Evolutionary conservation across 2,888 invertebrate genomes (phyloP), one percentile per base, ranked within the genome.

Genomic region (Chrysolina americana): DNA sequence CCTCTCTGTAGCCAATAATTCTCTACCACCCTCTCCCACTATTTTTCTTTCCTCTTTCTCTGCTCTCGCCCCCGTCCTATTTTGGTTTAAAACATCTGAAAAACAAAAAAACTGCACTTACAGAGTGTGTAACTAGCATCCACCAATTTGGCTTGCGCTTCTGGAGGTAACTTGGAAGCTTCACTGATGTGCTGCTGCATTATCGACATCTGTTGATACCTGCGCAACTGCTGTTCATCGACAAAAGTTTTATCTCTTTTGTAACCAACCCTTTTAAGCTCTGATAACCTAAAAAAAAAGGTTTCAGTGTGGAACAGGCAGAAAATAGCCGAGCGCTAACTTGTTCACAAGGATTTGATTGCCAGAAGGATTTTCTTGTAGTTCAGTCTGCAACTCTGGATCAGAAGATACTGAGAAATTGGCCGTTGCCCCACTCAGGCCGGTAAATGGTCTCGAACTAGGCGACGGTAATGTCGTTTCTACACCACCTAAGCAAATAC

Each of bases 181-280:
- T 93, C 92, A 85, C 94, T 94, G 73, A 92, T 91, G 83, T 90
- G 90, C 41, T 90, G 88, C 80, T 94, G 93, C 85, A 95, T 88
- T 77, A 95, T 90, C 44, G 94, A 91, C 91, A 95, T 91, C 88
- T 95, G 94, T 74, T 94, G 91, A 76, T 88, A 86, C 78, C 94
- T 92, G 36, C 95, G 90, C 82, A 92, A 90, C 80, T 95, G 94
- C 83, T 94, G 93, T 81, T 96, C 95, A 76, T 94, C 93, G 65
- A 93, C 91, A 79, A 95, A 88, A 65, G 91, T 90, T 82, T 95
- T 93, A 87, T 95, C 95, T 83, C 93, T 93, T 81, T 92, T 91
- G 87, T 96, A 94, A 78, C 91, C 92, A 77, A 95, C 92, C 72
- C 90, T 91, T 82, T 93, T 94, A 80, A 96, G 87, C 88, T 96